A percentile compares a stretch with the other conserved stretches of the same genome.
These are phyloP conservation scores for Netelia virgata DNA, from an alignment of 2,888 invertebrate genomes.

Conservation along the genomic window DNA sequence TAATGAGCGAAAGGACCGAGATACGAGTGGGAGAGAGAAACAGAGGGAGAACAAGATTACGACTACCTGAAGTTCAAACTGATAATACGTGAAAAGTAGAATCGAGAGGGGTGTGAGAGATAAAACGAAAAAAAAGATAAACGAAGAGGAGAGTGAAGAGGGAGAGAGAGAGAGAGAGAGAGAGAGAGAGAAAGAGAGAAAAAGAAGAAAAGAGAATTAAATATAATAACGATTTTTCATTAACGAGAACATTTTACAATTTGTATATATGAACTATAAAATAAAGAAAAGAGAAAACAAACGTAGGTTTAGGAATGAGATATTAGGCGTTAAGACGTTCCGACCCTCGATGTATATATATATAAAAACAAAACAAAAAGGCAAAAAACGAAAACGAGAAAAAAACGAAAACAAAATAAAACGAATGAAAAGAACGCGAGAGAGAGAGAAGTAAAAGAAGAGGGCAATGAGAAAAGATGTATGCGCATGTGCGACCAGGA, in stretches of 20 bases:
- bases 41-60: constrained; percentile 6
- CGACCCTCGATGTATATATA: constrained; percentile 67
- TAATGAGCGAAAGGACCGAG: constrained; percentile 17
- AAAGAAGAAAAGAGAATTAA: constrained; percentile 70
- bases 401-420: constrained; percentile 5
- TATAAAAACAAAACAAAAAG: constrained; percentile 31
- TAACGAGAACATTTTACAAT: constrained; percentile 82
- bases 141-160: constrained; percentile 56
- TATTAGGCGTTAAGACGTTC: constrained; percentile 63
- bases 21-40: constrained; percentile 11
- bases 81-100: constrained; percentile 28
- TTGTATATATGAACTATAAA: constrained; percentile 83
- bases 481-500: constrained; percentile 53
- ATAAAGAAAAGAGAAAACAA: constrained; percentile 69
- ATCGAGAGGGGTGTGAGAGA: constrained; percentile 47
- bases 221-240: constrained; percentile 77
- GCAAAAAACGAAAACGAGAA: constrained; percentile 14
- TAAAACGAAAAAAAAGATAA: constrained; percentile 49
- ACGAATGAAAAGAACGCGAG: too few relatives aligned
- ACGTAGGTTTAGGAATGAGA: constrained; percentile 63
- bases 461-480: constrained; percentile 4
- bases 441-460: background rate
- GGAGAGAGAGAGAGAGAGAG: constrained; percentile 57
- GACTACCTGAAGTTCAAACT: constrained; percentile 59
- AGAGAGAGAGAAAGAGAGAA: constrained; percentile 61